A percentile compares a stretch with the other conserved stretches of the same genome.
Conservation (phyloP, 2,797 vertebrate species). For the Esox lucius region DNA sequence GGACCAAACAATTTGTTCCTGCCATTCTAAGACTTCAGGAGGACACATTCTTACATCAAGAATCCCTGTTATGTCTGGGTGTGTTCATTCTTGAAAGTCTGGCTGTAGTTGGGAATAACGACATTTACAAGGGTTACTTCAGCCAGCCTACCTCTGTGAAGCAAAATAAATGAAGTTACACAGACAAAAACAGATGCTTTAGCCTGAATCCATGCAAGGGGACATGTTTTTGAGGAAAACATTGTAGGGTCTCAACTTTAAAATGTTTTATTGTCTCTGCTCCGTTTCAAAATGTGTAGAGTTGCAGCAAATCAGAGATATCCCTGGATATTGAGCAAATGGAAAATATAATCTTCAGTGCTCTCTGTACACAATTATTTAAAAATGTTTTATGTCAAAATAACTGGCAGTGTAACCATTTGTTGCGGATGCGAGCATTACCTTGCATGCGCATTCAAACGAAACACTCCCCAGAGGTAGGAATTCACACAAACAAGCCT, state of each 20-base stretch:
- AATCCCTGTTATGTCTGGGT: not conserved
- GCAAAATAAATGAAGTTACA: not conserved
- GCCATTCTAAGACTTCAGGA: not conserved
- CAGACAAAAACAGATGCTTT: not conserved
- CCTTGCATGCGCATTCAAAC: not conserved
- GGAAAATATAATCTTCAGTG: not conserved
- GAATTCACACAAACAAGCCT: slow-evolving; percentile 31
- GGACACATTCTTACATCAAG: not conserved
- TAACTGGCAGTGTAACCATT: not conserved
- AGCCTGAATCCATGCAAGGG: too few relatives aligned
- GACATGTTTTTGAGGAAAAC: too few relatives aligned
- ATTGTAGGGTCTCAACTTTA: too few relatives aligned
- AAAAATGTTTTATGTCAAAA: not conserved
- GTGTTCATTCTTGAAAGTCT: not conserved
- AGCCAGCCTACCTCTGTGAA: not conserved
- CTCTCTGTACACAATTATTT: not conserved
- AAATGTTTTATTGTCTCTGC: too few relatives aligned
- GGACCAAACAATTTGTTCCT: not conserved
- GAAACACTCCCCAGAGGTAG: slow-evolving; percentile 48
- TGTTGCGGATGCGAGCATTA: not conserved
- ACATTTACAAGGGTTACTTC: not conserved
- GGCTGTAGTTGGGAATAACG: not conserved
- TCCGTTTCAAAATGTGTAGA: too few relatives aligned
- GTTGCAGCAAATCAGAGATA: too few relatives aligned
- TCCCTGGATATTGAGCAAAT: not conserved